These are phyloP conservation scores for Leguminivora glycinivorella DNA, from an alignment of 1,140 invertebrate species.

Conservation along the genomic window DNA sequence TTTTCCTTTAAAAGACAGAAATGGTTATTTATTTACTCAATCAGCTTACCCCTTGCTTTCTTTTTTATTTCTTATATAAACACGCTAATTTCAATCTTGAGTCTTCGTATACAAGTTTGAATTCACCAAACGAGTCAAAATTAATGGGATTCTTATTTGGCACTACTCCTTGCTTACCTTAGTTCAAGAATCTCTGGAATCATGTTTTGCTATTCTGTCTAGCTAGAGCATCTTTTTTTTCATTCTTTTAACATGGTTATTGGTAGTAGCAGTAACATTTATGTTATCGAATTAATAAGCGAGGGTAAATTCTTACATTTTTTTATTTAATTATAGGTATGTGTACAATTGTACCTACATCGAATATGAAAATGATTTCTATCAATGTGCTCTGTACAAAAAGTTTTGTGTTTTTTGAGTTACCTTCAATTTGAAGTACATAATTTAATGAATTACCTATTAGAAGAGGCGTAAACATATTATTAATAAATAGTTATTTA, in stretches of 20 bases:
- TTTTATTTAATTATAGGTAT: too few species aligned
- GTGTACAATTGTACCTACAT: too few species aligned
- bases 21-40: conserved; percentile 13
- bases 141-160: not conserved
- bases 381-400: too few species aligned
- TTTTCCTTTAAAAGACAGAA: conserved; percentile 2
- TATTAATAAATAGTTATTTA: too few species aligned
- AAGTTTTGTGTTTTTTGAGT: too few species aligned
- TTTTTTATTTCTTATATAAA: not conserved
- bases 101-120: not conserved
- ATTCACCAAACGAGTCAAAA: not conserved
- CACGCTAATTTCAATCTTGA: not conserved
- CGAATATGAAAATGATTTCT: too few species aligned
- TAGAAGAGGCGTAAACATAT: too few species aligned
- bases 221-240: not conserved
- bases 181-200: not conserved
- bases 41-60: conserved; percentile 3
- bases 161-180: not conserved
- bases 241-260: not conserved
- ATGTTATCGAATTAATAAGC: too few species aligned
- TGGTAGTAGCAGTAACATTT: too few species aligned
- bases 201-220: not conserved
- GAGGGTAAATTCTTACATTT: too few species aligned
- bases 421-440: too few species aligned
- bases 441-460: too few species aligned